Evolutionary conservation across 2,888 invertebrate genomes (phyloP).

Genomic region (Dendrolimus pini): DNA sequence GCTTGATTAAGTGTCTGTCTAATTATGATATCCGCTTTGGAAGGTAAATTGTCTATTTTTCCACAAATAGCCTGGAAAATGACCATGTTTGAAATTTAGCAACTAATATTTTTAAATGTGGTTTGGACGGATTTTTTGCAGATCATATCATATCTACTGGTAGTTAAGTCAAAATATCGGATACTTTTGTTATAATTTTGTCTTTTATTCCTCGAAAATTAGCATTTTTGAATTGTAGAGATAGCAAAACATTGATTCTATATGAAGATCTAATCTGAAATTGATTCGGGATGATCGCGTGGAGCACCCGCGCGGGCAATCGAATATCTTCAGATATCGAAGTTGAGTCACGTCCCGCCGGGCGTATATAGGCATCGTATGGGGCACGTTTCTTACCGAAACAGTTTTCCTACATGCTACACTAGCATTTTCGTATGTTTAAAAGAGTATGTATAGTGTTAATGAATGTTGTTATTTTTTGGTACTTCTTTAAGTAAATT

Average conservation of each 20-base stretch:
- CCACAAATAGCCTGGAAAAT: too few relatives aligned
- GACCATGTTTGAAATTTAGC: too few relatives aligned
- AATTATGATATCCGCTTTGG: too few relatives aligned
- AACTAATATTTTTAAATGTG: too few relatives aligned
- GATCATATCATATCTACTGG: too few relatives aligned
- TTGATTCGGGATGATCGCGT: slow-evolving; percentile 50
- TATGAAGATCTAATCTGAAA: slow-evolving; percentile 51
- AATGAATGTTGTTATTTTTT: not conserved
- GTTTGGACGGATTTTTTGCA: too few relatives aligned
- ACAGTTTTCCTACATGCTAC: slow-evolving; percentile 4
- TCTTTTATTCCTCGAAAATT: too few relatives aligned
- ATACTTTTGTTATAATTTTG: too few relatives aligned
- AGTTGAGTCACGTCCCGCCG: slow-evolving; percentile 45
- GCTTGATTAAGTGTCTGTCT: too few relatives aligned
- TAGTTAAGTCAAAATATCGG: too few relatives aligned
- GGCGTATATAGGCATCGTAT: slow-evolving; percentile 8
- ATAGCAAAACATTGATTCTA: not conserved
- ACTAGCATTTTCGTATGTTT: not conserved
- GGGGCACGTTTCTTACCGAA: not conserved
- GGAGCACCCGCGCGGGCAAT: slow-evolving; percentile 40
- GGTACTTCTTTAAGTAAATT: too few relatives aligned
- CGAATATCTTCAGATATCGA: slow-evolving; percentile 34
- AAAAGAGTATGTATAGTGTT: not conserved
- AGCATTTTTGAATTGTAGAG: not conserved
- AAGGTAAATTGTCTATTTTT: too few relatives aligned